A percentile compares a stretch with the other conserved stretches of the same genome.
Evolutionary conservation across 1,140 invertebrate genomes (phyloP).

Genomic region (Harlomillsia oculata): DNA sequence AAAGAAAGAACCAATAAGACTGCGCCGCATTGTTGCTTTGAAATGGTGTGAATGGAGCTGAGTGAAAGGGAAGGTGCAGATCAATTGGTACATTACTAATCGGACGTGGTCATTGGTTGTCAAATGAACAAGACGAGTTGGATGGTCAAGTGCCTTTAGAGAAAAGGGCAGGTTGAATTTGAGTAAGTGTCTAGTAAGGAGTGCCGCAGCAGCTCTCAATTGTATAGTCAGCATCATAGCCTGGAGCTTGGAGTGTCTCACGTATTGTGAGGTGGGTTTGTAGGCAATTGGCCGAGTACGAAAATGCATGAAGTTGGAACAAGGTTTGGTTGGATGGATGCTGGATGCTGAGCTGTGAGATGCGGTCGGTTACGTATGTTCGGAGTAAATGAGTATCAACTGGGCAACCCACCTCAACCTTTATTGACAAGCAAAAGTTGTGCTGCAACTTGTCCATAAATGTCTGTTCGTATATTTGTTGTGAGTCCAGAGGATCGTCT

Average conservation of each 20-base stretch:
- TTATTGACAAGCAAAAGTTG: conserved; percentile 25
- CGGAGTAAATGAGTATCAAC: conserved; percentile 24
- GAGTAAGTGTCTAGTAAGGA: no score
- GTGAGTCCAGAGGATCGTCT: conserved; percentile 2
- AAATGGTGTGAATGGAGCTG: neutral
- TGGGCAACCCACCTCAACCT: conserved; percentile 26
- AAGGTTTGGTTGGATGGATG: conserved; percentile 10
- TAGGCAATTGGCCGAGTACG: no score
- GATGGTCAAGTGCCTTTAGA: neutral
- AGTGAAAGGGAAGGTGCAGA: conserved; percentile 1
- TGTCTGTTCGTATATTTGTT: conserved; percentile 15
- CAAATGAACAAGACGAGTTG: conserved; percentile 26
- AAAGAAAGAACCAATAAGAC: no score
- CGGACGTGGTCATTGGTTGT: conserved; percentile 14
- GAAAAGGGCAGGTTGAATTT: no score
- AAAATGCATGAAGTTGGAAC: no score
- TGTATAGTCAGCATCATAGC: no score
- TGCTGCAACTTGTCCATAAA: conserved; percentile 26
- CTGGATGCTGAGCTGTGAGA: neutral
- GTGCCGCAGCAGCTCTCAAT: no score
- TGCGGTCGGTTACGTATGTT: conserved; percentile 3
- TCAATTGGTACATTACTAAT: conserved; percentile 20
- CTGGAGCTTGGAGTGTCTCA: neutral
- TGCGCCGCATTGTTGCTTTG: conserved; percentile 3
- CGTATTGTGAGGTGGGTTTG: conserved; percentile 19